Evolutionary conservation across 2,888 invertebrate genomes (phyloP).

Genomic region (Cheilosia grossa): DNA sequence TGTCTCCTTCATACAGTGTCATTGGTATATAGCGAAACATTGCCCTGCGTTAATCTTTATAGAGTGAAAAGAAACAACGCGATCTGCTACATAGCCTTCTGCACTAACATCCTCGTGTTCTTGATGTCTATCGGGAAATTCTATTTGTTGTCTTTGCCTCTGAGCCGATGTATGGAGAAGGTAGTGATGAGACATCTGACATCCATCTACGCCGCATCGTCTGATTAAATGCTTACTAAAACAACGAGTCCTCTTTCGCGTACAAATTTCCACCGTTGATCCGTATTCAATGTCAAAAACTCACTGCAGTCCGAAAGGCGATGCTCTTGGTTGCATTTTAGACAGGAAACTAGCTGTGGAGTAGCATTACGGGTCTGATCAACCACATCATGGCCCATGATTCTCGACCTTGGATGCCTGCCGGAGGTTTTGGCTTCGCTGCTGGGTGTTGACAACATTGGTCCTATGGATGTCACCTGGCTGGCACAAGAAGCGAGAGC

Average conservation of each 20-base stretch:
- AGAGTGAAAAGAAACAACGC: slow-evolving; percentile 23
- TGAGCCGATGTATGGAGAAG: background rate
- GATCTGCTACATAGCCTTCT: background rate
- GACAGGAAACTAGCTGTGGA: slow-evolving; percentile 2
- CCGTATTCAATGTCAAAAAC: background rate
- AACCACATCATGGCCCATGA: background rate
- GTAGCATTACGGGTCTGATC: background rate
- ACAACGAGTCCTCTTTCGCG: slow-evolving; percentile 37
- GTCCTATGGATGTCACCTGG: background rate
- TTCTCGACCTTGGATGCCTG: background rate
- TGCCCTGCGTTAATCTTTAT: slow-evolving; percentile 2
- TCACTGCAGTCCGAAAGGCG: slow-evolving; percentile 21
- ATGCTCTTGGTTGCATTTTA: slow-evolving; percentile 17
- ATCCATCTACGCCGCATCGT: slow-evolving; percentile 25
- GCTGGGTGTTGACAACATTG: background rate
- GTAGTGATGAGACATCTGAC: background rate
- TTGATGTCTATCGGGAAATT: background rate
- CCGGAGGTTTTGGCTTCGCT: background rate
- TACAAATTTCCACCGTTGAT: slow-evolving; percentile 25
- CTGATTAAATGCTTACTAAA: slow-evolving; percentile 43
- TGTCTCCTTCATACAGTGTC: slow-evolving; percentile 18
- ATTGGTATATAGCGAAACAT: slow-evolving; percentile 51
- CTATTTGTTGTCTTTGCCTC: background rate
- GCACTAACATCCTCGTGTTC: background rate
- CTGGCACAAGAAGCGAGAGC: background rate